Evolutionary conservation across 2,797 vertebrate genomes (phyloP).

Genomic region (Monodelphis domestica): DNA sequence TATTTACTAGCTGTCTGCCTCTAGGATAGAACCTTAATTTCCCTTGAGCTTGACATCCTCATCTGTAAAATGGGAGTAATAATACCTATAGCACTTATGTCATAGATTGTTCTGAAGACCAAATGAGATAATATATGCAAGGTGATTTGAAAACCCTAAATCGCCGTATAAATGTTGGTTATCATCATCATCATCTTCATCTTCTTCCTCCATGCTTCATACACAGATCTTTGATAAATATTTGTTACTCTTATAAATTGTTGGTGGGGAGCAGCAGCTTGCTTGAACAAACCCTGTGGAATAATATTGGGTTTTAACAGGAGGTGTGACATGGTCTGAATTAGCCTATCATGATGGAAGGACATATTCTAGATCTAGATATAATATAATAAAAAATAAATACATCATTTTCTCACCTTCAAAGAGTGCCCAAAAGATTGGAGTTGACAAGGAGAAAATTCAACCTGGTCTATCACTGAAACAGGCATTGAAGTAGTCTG

Average conservation of each 20-base stretch:
- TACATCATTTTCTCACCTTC: too few relatives aligned
- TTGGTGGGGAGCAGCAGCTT: not conserved
- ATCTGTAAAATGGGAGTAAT: not conserved
- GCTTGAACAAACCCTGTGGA: not conserved
- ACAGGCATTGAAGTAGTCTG: not conserved
- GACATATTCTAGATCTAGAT: not conserved
- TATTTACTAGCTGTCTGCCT: not conserved
- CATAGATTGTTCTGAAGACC: not conserved
- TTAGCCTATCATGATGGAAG: not conserved
- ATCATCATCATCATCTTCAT: not conserved
- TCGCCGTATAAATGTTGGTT: not conserved
- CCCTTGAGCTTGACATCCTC: not conserved
- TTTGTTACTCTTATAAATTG: not conserved
- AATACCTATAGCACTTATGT: not conserved
- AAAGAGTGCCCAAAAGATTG: constrained; percentile 10
- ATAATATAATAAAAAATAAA: too few relatives aligned
- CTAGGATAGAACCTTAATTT: not conserved
- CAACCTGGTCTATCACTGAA: constrained; percentile 3
- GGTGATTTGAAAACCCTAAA: not conserved
- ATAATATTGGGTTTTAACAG: not conserved
- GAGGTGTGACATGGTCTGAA: not conserved
- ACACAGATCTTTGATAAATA: not conserved
- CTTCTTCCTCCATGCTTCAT: not conserved
- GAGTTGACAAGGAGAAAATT: not conserved
- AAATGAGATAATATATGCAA: not conserved